Conservation (phyloP, 1,140 invertebrate genomes). For the Caenorhabditis elegans region DNA sequence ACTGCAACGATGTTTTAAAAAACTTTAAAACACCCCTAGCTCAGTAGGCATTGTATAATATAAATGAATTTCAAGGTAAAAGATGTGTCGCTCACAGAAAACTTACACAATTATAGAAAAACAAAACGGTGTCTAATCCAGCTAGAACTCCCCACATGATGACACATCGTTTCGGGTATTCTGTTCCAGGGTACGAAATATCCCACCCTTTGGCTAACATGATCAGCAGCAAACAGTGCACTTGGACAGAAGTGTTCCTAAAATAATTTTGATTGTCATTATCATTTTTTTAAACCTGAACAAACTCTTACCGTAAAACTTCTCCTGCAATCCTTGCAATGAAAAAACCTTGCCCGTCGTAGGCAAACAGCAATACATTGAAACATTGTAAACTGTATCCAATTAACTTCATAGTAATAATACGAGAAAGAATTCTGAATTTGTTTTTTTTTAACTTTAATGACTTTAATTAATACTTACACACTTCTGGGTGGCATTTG, state of each 20-base stretch:
- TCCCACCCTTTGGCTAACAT: conserved; percentile 94
- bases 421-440: conserved; percentile 76
- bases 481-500: conserved; percentile 69
- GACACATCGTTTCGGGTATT: conserved; percentile 73
- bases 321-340: conserved; percentile 81
- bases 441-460: too few relatives aligned
- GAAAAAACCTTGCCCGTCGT: conserved; percentile 82
- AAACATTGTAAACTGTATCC: conserved; percentile 82
- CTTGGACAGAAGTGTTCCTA: conserved; percentile 30
- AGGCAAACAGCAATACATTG: conserved; percentile 84
- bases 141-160: conserved; percentile 89
- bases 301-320: conserved; percentile 83
- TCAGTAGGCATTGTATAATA: neutral
- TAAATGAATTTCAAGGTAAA: neutral
- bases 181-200: conserved; percentile 78
- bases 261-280: neutral
- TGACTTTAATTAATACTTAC: conserved; percentile 45
- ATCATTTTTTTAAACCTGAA: conserved; percentile 69
- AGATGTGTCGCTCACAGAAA: neutral
- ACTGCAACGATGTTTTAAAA: too few relatives aligned
- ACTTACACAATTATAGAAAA: conserved; percentile 91
- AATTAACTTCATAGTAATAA: conserved; percentile 80
- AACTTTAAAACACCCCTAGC: neutral
- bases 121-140: conserved; percentile 85
- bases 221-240: conserved; percentile 79